phyloP scores from a whole-genome alignment of 2,797 vertebrate genomes.

The Coluber constrictor region DNA sequence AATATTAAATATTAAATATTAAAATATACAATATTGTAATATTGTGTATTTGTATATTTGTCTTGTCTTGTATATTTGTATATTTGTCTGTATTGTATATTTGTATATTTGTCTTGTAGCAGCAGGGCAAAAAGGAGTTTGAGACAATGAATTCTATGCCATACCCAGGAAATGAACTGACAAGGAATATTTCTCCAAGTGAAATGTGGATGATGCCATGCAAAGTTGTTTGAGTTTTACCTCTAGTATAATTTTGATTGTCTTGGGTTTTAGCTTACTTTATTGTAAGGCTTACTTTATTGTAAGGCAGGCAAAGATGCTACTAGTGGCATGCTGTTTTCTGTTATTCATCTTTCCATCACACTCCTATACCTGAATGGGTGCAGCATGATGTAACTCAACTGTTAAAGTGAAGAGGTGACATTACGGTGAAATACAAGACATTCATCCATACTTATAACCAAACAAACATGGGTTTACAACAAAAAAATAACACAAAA shows the following conservation, averaged over 20 bases:
- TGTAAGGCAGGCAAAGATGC: background rate
- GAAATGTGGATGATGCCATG: background rate
- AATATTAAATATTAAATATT: no score
- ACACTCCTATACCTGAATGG: background rate
- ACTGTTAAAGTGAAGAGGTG: background rate
- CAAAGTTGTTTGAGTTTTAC: background rate
- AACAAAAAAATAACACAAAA: background rate
- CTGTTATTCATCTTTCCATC: background rate
- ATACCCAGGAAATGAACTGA: background rate
- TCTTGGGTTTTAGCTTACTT: background rate
- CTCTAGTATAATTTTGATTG: background rate
- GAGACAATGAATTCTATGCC: background rate
- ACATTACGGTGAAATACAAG: background rate
- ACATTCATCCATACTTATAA: background rate
- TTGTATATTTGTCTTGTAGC: background rate
- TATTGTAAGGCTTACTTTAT: background rate
- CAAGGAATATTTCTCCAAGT: background rate
- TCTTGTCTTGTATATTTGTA: no score
- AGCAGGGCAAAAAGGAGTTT: background rate
- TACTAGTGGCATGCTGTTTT: background rate
- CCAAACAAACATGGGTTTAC: background rate
- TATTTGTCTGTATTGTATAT: background rate
- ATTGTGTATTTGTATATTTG: no score
- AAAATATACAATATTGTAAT: no score
- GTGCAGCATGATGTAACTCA: background rate